A percentile compares a stretch with the other conserved stretches of the same genome.
Conservation (phyloP, 2,113 vertebrate genomes). For the Xiphophorus maculatus region DNA sequence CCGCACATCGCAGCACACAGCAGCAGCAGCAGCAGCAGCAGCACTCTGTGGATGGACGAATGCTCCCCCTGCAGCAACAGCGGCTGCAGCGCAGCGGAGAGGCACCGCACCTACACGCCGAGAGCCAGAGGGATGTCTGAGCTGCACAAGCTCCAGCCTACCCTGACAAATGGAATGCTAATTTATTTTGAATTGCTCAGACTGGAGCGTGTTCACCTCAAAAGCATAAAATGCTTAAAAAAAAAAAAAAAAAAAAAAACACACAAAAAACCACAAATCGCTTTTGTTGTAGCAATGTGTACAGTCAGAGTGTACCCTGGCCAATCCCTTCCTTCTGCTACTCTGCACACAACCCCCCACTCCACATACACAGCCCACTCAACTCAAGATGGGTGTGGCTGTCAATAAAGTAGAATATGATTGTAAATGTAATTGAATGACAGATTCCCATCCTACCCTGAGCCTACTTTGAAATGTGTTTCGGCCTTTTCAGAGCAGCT, state of each 20-base stretch:
- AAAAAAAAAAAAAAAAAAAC: no score
- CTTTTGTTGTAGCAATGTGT: not conserved
- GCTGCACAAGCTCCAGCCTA: not conserved
- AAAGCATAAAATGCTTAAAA: no score
- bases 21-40: constrained; percentile 15
- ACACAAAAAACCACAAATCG: no score
- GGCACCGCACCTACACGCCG: not conserved
- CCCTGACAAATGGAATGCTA: not conserved
- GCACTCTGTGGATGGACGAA: constrained; percentile 37
- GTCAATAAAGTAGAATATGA: not conserved
- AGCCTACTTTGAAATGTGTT: no score
- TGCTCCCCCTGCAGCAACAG: constrained; percentile 45
- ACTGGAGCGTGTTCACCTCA: not conserved
- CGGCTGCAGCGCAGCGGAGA: constrained; percentile 18
- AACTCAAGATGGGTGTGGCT: not conserved
- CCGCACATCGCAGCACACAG: constrained; percentile 13
- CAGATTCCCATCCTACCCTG: no score
- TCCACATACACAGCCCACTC: not conserved
- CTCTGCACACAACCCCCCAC: not conserved
- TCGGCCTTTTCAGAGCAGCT: no score
- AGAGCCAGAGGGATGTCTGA: not conserved
- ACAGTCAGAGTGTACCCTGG: not conserved
- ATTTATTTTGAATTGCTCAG: not conserved
- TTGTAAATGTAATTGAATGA: no score
- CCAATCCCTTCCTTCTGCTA: not conserved